Percentiles rank a stretch among this genome's conserved stretches.
phyloP scores from a whole-genome alignment of 2,888 invertebrate genomes.

The Gasteruption jaculator region DNA sequence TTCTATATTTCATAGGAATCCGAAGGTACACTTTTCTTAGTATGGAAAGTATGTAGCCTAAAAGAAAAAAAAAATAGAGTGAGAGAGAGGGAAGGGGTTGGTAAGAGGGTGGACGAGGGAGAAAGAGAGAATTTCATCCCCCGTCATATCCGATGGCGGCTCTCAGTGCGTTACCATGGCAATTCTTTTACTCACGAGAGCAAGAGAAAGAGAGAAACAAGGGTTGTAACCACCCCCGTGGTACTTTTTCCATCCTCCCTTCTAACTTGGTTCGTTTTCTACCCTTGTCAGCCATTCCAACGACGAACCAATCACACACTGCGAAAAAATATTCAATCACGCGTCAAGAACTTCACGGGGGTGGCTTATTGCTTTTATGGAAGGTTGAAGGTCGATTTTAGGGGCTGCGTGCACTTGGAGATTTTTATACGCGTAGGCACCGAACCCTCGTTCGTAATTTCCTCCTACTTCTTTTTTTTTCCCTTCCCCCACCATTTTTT shows the following conservation, averaged over 20 bases:
- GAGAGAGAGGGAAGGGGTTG: slow-evolving; percentile 3
- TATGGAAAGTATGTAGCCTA: slow-evolving; percentile 13
- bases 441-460: slow-evolving; percentile 22
- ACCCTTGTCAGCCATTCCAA: slow-evolving; percentile 35
- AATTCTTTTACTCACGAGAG: slow-evolving; percentile 49
- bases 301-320: slow-evolving; percentile 49
- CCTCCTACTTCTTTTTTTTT: background rate
- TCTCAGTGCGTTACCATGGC: slow-evolving; percentile 46
- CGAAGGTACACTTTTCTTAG: slow-evolving; percentile 14
- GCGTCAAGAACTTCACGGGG: slow-evolving; percentile 45
- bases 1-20: slow-evolving; percentile 1
- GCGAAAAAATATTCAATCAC: slow-evolving; percentile 51
- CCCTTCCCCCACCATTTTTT: slow-evolving; percentile 17
- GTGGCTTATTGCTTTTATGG: slow-evolving; percentile 21
- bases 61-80: slow-evolving; percentile 14
- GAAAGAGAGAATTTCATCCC: slow-evolving; percentile 17
- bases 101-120: slow-evolving; percentile 29
- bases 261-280: slow-evolving; percentile 26
- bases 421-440: slow-evolving; percentile 32
- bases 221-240: slow-evolving; percentile 34
- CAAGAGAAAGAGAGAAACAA: too few relatives aligned
- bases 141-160: slow-evolving; percentile 28
- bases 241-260: slow-evolving; percentile 14
- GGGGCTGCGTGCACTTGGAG: slow-evolving; percentile 26
- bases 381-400: slow-evolving; percentile 26